These are phyloP conservation scores for Euzetes globulus DNA, from an alignment of 2,888 invertebrate genomes.

Conservation along the genomic window DNA sequence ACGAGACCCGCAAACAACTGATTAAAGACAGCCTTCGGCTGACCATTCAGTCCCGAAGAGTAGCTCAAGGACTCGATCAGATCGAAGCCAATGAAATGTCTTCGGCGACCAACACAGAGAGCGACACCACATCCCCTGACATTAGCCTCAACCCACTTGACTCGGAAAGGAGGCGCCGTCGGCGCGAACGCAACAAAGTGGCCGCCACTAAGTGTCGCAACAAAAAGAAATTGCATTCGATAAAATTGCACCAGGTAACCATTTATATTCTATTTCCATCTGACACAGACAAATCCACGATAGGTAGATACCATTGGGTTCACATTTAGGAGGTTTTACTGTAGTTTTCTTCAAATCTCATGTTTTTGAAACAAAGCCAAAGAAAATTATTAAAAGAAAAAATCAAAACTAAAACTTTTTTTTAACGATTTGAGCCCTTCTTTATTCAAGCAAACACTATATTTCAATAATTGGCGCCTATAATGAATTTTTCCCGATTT, in stretches of 20 bases:
- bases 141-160: slow-evolving; percentile 37
- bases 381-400: no score
- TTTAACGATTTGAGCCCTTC: no score
- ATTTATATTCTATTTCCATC: background rate
- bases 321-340: no score
- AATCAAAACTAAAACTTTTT: no score
- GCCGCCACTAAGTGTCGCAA: slow-evolving; percentile 89
- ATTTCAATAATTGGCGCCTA: no score
- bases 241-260: slow-evolving; percentile 63
- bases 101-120: background rate
- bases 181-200: slow-evolving; percentile 85
- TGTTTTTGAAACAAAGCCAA: no score
- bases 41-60: slow-evolving; percentile 79
- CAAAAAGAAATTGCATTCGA: slow-evolving; percentile 83
- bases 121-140: slow-evolving; percentile 12
- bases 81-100: slow-evolving; percentile 32
- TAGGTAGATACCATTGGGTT: no score
- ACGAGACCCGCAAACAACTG: slow-evolving; percentile 76
- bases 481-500: no score
- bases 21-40: slow-evolving; percentile 82
- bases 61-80: slow-evolving; percentile 55
- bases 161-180: slow-evolving; percentile 64
- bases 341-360: no score
- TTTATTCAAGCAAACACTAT: no score
- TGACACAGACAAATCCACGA: no score